phyloP scores from a whole-genome alignment of 2,888 invertebrate species.

The Rutpela maculata region DNA sequence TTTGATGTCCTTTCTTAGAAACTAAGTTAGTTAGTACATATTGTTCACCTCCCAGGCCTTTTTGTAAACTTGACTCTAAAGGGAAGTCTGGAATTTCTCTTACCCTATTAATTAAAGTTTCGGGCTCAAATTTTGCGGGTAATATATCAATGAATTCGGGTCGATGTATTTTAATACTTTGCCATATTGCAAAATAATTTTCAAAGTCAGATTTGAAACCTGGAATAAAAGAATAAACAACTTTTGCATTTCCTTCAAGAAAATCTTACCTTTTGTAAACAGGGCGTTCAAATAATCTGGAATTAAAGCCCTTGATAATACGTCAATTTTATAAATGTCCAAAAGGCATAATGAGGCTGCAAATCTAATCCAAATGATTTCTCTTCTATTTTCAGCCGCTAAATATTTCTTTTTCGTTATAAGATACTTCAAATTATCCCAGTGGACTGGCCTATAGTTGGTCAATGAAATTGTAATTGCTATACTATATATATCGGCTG shows the following conservation, averaged over 20 bases:
- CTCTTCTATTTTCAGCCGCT: constrained; percentile 52
- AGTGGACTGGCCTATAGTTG: constrained; percentile 78
- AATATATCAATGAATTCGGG: constrained; percentile 68
- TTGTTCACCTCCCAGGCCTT: constrained; percentile 77
- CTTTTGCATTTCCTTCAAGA: neutral
- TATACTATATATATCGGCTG: constrained; percentile 74
- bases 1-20: constrained; percentile 72
- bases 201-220: constrained; percentile 58
- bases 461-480: constrained; percentile 76
- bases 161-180: constrained; percentile 71
- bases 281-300: constrained; percentile 72
- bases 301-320: constrained; percentile 76
- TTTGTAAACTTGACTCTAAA: constrained; percentile 74
- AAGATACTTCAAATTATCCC: constrained; percentile 74
- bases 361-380: constrained; percentile 72
- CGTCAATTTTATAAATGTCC: constrained; percentile 76
- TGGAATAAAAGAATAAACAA: constrained; percentile 29
- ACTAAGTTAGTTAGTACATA: constrained; percentile 76
- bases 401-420: constrained; percentile 55
- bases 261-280: constrained; percentile 50
- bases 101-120: constrained; percentile 71
- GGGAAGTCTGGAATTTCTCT: constrained; percentile 70
- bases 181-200: constrained; percentile 72
- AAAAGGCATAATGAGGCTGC: constrained; percentile 78
- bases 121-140: constrained; percentile 67